These are phyloP conservation scores for Mus musculus DNA, from an alignment of 2,113 vertebrate genomes.

Conservation along the genomic window GRCm39 chr9:94940001-94940500, in stretches of 20 bases:
- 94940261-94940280: background rate
- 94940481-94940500: slow-evolving; percentile 40
- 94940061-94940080: background rate
- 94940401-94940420: slow-evolving; percentile 13
- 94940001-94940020: background rate
- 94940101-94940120: slow-evolving; percentile 39
- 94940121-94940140: slow-evolving; percentile 16
- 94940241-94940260: background rate
- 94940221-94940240: background rate
- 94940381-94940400: background rate
- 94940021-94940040: background rate
- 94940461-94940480: slow-evolving; percentile 5
- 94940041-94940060: background rate
- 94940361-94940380: background rate
- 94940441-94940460: slow-evolving; percentile 47
- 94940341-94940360: background rate
- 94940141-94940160: slow-evolving; percentile 11
- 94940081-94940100: background rate
- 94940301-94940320: background rate
- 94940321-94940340: background rate
- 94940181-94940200: slow-evolving; percentile 11
- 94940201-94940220: slow-evolving; percentile 30
- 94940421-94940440: slow-evolving; percentile 20
- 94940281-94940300: background rate
- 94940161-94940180: background rate